Percentiles rank a stretch among this genome's conserved stretches.
phyloP scores from a whole-genome alignment of 2,113 vertebrate species.

The Semicossyphus pulcher region DNA sequence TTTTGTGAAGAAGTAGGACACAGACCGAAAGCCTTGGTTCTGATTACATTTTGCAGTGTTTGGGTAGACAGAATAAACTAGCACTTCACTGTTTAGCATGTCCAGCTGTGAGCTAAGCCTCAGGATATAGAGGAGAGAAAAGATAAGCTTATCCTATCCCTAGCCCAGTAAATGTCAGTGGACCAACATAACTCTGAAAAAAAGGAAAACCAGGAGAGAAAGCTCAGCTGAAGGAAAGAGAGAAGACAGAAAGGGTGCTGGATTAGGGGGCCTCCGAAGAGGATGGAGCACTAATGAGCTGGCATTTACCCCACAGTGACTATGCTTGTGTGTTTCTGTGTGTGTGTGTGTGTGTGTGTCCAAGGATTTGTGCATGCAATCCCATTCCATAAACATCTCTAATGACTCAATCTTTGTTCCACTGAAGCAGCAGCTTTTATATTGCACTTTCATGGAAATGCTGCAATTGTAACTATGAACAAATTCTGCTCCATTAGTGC shows the following conservation, averaged over 20 bases:
- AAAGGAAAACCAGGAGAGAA: slow-evolving; percentile 14
- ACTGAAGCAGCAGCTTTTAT: slow-evolving; percentile 14
- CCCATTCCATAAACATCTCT: slow-evolving; percentile 52
- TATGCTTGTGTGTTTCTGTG: slow-evolving; percentile 24
- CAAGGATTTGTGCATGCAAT: slow-evolving; percentile 40
- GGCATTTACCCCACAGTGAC: slow-evolving; percentile 71
- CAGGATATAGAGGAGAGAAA: neutral
- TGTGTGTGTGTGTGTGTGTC: slow-evolving; percentile 28
- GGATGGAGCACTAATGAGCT: slow-evolving; percentile 77
- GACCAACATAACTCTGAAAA: slow-evolving; percentile 23
- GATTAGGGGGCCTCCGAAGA: slow-evolving; percentile 75
- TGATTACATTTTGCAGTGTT: slow-evolving; percentile 13
- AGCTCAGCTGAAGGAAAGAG: slow-evolving; percentile 29
- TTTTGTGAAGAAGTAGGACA: neutral
- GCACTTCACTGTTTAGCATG: neutral
- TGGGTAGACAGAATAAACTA: neutral
- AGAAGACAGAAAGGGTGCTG: slow-evolving; percentile 58
- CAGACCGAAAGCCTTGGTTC: neutral
- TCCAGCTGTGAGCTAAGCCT: slow-evolving; percentile 36
- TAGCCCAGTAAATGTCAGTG: slow-evolving; percentile 12
- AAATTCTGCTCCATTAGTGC: neutral
- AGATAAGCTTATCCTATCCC: neutral
- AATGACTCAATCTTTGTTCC: slow-evolving; percentile 32
- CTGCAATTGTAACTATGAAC: neutral
- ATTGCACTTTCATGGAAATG: slow-evolving; percentile 7